These are phyloP conservation scores for Beroe ovata DNA, from an alignment of 37 sponge, comb jelly and placozoan species.

Conservation along the genomic window DNA sequence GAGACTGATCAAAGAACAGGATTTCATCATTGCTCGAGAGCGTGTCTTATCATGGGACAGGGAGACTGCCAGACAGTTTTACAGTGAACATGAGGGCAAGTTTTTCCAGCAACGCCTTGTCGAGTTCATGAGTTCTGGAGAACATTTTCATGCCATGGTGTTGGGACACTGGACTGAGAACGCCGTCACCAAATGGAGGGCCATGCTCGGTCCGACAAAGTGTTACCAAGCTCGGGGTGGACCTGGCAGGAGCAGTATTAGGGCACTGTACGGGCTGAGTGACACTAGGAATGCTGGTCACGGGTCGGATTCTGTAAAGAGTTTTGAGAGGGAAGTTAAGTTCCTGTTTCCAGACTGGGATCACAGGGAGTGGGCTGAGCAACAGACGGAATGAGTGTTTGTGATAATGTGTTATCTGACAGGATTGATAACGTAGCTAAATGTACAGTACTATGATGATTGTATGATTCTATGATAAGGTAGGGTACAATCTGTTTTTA, in stretches of 20 bases:
- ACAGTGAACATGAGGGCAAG: constrained; percentile 21
- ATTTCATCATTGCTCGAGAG: constrained; percentile 31
- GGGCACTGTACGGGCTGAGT: constrained; percentile 36
- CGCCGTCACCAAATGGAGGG: constrained; percentile 33
- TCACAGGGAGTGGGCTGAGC: background rate
- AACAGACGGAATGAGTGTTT: too few species aligned
- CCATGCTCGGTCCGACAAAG: constrained; percentile 29
- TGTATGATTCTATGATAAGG: too few species aligned
- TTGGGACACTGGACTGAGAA: constrained; percentile 6
- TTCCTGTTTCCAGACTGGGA: constrained; percentile 37
- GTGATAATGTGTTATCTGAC: too few species aligned
- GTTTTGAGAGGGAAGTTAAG: background rate
- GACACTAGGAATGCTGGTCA: constrained; percentile 61
- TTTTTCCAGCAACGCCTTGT: constrained; percentile 53
- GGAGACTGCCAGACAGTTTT: background rate
- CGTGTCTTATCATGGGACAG: background rate
- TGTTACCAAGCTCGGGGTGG: constrained; percentile 4
- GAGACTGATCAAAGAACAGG: background rate
- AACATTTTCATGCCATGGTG: constrained; percentile 41
- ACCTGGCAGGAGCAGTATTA: background rate
- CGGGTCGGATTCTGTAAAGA: constrained; percentile 23
- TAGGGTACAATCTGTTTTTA: too few species aligned
- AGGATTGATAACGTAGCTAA: too few species aligned
- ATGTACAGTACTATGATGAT: too few species aligned
- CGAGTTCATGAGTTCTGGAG: constrained; percentile 59